These are phyloP conservation scores for Allobates femoralis DNA, from an alignment of 2,797 vertebrate genomes.

Conservation along the genomic window DNA sequence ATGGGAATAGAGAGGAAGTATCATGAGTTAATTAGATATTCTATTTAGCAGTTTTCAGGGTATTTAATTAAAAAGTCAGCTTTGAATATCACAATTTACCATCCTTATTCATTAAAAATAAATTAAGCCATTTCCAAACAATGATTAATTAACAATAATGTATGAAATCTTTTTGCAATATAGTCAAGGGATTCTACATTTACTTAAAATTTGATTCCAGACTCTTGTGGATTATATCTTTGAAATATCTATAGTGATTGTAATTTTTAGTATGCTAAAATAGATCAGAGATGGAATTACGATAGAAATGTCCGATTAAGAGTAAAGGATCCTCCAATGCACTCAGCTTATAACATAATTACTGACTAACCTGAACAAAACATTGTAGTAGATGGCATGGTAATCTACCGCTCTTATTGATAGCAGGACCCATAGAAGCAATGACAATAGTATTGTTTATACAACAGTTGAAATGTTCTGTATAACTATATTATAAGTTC, in stretches of 20 bases:
- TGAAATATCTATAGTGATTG: neutral
- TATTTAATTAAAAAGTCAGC: slow-evolving; percentile 75
- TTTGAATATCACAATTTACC: slow-evolving; percentile 66
- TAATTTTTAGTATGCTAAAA: slow-evolving; percentile 25
- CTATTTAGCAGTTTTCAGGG: slow-evolving; percentile 64
- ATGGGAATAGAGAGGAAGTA: neutral
- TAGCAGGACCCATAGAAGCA: neutral
- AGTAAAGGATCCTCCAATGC: too few species aligned
- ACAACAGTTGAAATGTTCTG: neutral
- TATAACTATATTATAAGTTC: too few species aligned
- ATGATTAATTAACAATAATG: slow-evolving; percentile 74
- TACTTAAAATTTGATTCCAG: slow-evolving; percentile 23
- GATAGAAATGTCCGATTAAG: neutral
- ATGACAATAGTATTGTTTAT: neutral
- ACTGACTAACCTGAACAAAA: neutral
- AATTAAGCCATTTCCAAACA: slow-evolving; percentile 73
- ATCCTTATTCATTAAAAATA: slow-evolving; percentile 71
- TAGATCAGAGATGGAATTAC: neutral
- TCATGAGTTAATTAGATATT: neutral
- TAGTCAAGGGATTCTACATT: slow-evolving; percentile 10
- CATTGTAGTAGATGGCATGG: neutral
- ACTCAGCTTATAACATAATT: neutral
- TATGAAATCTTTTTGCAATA: slow-evolving; percentile 29
- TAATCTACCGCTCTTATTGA: neutral
- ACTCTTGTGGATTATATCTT: neutral